Conservation (phyloP, 2,888 invertebrate species). For the Eledone cirrhosa region DNA sequence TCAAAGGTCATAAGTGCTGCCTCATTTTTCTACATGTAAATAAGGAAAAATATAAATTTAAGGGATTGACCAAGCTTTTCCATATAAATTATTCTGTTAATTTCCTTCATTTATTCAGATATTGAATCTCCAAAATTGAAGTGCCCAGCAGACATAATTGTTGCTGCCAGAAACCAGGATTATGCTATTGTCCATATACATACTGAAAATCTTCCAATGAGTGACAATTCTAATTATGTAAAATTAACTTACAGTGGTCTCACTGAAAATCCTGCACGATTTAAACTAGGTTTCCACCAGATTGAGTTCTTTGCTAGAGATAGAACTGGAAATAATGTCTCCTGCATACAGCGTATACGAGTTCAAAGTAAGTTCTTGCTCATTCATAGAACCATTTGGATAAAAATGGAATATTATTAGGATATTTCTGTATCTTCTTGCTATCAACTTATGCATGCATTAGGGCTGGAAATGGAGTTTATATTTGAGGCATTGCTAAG, state of each 20-base stretch:
- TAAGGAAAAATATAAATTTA: too few relatives aligned
- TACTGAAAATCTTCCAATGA: slow-evolving; percentile 33
- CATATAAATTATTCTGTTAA: too few relatives aligned
- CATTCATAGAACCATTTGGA: neutral
- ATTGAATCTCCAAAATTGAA: slow-evolving; percentile 38
- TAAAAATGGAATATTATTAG: neutral
- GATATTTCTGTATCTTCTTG: neutral
- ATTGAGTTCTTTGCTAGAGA: slow-evolving; percentile 44
- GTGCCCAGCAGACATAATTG: slow-evolving; percentile 39
- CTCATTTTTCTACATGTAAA: too few relatives aligned
- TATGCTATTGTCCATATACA: slow-evolving; percentile 41
- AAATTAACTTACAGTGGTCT: slow-evolving; percentile 31
- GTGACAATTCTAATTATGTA: slow-evolving; percentile 43
- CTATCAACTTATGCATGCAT: neutral
- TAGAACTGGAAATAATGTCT: slow-evolving; percentile 39
- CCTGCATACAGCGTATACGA: slow-evolving; percentile 37
- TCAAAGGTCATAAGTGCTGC: too few relatives aligned
- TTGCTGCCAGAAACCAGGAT: slow-evolving; percentile 35
- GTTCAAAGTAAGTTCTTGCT: slow-evolving; percentile 38
- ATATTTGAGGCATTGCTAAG: neutral
- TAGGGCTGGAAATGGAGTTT: neutral
- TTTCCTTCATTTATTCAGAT: slow-evolving; percentile 33
- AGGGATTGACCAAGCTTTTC: too few relatives aligned
- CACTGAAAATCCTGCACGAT: slow-evolving; percentile 33
- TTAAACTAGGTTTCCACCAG: slow-evolving; percentile 40